Evolutionary conservation across 2,113 vertebrate genomes (phyloP), one percentile per base, ranked within the genome.

Genomic region (Columbina picui): DNA sequence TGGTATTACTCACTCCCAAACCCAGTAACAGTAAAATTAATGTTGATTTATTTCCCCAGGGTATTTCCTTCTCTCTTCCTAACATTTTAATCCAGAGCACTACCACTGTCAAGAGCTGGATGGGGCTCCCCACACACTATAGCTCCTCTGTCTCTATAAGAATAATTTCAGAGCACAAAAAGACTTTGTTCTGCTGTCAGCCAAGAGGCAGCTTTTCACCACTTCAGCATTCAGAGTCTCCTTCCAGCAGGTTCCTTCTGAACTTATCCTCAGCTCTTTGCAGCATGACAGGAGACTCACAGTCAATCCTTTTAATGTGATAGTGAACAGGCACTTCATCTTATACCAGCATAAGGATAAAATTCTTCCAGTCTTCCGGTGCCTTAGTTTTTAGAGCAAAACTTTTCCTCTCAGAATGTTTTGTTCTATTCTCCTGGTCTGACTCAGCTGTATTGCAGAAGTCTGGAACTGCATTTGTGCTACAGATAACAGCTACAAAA

Each of bases 181-280:
- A 78, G 61, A 43, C 74, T 93, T 71, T 71, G n/a, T 82, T 95
- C 84, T 76, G 65, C 67, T 87, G 59, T 83, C 82, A 94, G 63
- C 36, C n/a, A 34, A 84, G 26, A 90, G 39, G 19, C 49, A 90
- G 49, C 12, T 83, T 88, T 87, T 84, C 73, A 93, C 19, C 55
- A 77, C 38, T 73, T 43, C 43, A 87, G 53, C 67, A 89, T 73
- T n/a, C 47, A 55, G 6, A 71, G 49, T 43, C 32, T 79, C 65
- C 56, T 82, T 96, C 81, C 84, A 91, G 69, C 60, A 93, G 65
- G 26, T 56, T 89, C 52, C 32, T 84, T 85, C 78, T 90, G 61
- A 91, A 95, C 63, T 49, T 79, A 36, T 22, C 10, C 49, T n/a
- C 25, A 64, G 18, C 8, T 82, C 61, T 68, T 79, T 69, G 70